Evolutionary conservation across 2,797 vertebrate genomes (phyloP).

Genomic region (Fundulus diaphanus): DNA sequence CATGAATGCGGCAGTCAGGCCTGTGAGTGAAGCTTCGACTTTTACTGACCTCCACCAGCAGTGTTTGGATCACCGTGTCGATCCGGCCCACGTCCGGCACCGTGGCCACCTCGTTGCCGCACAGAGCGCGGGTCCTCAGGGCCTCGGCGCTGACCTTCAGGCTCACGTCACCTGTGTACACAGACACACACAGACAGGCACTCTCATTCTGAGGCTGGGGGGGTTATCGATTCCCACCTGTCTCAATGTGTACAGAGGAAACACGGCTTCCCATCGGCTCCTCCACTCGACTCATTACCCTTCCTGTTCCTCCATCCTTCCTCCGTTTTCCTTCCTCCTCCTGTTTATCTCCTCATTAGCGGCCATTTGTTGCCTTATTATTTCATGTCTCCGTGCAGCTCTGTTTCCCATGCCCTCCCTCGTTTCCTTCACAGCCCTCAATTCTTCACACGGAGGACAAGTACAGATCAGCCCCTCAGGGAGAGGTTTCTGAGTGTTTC

Average conservation of each 20-base stretch:
- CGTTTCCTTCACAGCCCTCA: conserved; percentile 53
- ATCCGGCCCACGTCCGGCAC: conserved; percentile 75
- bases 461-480: conserved; percentile 67
- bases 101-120: conserved; percentile 73
- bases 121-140: conserved; percentile 66
- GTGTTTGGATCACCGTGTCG: conserved; percentile 78
- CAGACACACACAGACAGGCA: neutral
- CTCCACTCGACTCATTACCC: conserved; percentile 48
- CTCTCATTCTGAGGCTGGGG: too few species aligned
- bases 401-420: conserved; percentile 40
- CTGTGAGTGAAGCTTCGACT: neutral
- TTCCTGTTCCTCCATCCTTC: conserved; percentile 37
- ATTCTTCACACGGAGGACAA: conserved; percentile 71
- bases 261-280: conserved; percentile 32
- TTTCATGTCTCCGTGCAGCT: conserved; percentile 34
- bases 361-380: conserved; percentile 68
- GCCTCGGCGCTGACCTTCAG: conserved; percentile 85
- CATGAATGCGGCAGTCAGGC: neutral
- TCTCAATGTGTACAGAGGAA: conserved; percentile 42
- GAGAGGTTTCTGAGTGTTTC: conserved; percentile 76
- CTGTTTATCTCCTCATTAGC: conserved; percentile 58
- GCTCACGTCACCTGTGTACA: conserved; percentile 76
- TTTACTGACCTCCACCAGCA: conserved; percentile 79
- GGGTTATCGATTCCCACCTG: conserved; percentile 30
- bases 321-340: conserved; percentile 42